Conservation (phyloP, 2,888 invertebrate species). For the Helicoverpa assulta region DNA sequence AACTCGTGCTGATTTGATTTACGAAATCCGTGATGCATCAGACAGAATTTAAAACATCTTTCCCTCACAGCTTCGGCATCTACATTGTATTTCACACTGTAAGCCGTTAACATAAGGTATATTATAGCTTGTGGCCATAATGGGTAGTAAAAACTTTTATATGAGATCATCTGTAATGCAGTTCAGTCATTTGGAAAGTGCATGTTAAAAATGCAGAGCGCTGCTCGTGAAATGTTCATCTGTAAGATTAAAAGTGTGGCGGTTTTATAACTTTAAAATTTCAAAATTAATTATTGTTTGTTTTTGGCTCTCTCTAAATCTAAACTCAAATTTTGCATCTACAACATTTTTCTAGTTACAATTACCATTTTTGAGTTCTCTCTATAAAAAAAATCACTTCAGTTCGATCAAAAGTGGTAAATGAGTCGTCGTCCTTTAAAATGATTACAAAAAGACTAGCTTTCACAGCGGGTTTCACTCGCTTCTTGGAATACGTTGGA, state of each 20-base stretch:
- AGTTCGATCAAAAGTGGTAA: too few relatives aligned
- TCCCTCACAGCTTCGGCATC: background rate
- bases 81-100: background rate
- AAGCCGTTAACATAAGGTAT: slow-evolving; percentile 2
- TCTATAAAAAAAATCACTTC: too few relatives aligned
- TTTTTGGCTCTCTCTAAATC: background rate
- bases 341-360: too few relatives aligned
- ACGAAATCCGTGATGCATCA: background rate
- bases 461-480: too few relatives aligned
- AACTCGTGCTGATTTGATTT: background rate
- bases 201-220: slow-evolving; percentile 34
- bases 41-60: background rate
- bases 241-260: background rate
- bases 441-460: too few relatives aligned
- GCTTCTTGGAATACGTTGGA: too few relatives aligned
- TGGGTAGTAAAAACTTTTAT: slow-evolving; percentile 20
- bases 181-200: slow-evolving; percentile 29
- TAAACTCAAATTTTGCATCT: too few relatives aligned
- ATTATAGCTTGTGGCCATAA: slow-evolving; percentile 15
- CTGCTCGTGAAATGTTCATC: slow-evolving; percentile 13
- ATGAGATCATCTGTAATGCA: background rate
- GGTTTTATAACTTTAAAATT: background rate
- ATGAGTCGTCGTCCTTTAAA: too few relatives aligned
- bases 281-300: background rate
- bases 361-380: too few relatives aligned